phyloP scores from a whole-genome alignment of 2,113 vertebrate genomes.

The Myrmecobius fasciatus region DNA sequence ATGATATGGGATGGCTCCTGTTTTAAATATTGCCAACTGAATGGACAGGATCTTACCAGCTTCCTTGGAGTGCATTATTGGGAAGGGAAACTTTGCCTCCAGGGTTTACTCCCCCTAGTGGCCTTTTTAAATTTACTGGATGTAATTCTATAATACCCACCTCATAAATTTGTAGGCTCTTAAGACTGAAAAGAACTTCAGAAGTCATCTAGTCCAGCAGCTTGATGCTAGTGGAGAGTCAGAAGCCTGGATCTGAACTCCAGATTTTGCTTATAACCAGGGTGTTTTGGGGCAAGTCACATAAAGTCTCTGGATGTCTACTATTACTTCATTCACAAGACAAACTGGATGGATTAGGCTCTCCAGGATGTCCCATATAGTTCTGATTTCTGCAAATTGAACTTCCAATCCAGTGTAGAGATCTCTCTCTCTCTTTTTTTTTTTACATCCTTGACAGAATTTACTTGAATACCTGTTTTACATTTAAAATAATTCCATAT shows the following conservation, averaged over 20 bases:
- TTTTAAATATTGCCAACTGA: neutral
- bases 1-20: neutral
- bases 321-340: neutral
- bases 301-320: neutral
- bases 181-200: neutral
- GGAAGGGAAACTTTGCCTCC: neutral
- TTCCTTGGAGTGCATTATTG: neutral
- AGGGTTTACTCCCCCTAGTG: neutral
- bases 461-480: neutral
- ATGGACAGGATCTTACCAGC: neutral
- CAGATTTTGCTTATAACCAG: neutral
- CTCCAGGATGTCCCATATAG: neutral
- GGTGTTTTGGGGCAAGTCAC: neutral
- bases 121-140: neutral
- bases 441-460: neutral
- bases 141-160: neutral
- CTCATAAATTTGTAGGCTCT: neutral
- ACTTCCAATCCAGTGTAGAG: neutral
- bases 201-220: neutral
- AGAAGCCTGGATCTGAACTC: neutral
- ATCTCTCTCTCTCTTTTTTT: too few species aligned
- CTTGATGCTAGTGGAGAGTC: neutral
- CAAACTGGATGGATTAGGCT: neutral
- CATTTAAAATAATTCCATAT: neutral
- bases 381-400: neutral